These are phyloP conservation scores for Notarius quadriscutis DNA, from an alignment of 2,113 vertebrate species.

Conservation along the genomic window DNA sequence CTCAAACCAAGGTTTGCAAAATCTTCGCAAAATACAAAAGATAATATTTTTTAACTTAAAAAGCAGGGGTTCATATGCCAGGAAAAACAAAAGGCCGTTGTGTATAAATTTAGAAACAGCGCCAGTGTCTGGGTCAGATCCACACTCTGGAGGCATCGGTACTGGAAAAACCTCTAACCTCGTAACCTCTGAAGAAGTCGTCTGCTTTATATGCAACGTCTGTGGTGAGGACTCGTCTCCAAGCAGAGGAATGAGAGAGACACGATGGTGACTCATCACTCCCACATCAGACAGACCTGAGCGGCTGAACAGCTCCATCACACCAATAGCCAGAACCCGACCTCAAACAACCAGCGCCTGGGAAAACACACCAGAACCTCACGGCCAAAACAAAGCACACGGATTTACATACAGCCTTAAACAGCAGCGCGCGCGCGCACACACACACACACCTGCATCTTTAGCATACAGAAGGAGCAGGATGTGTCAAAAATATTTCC, in stretches of 20 bases:
- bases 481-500: neutral
- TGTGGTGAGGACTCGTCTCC: neutral
- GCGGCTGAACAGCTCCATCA: conserved; percentile 24
- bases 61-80: neutral
- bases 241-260: neutral
- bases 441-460: neutral
- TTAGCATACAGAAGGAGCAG: neutral
- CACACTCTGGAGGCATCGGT: neutral
- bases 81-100: neutral
- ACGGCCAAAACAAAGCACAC: neutral
- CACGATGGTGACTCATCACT: conserved; percentile 41
- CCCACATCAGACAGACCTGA: conserved; percentile 39
- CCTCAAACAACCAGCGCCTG: conserved; percentile 14
- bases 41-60: no score
- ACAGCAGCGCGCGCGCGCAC: neutral
- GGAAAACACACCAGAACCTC: neutral
- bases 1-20: no score
- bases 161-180: neutral
- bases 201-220: neutral
- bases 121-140: neutral
- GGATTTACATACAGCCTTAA: neutral
- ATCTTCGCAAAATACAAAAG: no score
- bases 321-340: conserved; percentile 1
- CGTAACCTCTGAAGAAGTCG: conserved; percentile 1
- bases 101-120: conserved; percentile 2